Percentiles rank a stretch among this genome's conserved stretches.
Evolutionary conservation across 2,888 invertebrate species (phyloP).

Genomic region (Argynnis bischoffii): DNA sequence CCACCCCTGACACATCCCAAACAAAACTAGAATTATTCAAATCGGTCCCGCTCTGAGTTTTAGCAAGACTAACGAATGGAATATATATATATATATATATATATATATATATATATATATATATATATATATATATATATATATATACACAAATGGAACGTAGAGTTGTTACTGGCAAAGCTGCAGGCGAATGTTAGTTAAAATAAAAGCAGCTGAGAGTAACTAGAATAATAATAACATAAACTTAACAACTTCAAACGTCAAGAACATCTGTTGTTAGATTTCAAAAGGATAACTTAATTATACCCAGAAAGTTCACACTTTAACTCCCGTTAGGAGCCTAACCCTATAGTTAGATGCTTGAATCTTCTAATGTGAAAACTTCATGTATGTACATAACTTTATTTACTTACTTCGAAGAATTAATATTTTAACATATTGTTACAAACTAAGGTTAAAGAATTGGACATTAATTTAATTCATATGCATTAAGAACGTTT

Average conservation of each 20-base stretch:
- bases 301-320: constrained; percentile 9
- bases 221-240: constrained; percentile 1
- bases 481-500: too few relatives aligned
- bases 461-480: neutral
- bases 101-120: too few relatives aligned
- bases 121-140: too few relatives aligned
- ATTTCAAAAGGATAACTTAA: constrained; percentile 15
- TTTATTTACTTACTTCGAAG: constrained; percentile 1
- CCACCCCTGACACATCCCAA: too few relatives aligned
- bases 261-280: constrained; percentile 11
- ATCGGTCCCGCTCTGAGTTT: too few relatives aligned
- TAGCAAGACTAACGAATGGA: too few relatives aligned
- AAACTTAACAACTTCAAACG: constrained; percentile 1
- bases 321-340: constrained; percentile 3
- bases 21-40: too few relatives aligned
- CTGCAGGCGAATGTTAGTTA: neutral
- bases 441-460: neutral
- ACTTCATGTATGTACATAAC: neutral
- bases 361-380: neutral
- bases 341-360: constrained; percentile 1
- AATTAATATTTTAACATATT: constrained; percentile 4
- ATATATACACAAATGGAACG: too few relatives aligned
- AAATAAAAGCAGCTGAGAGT: too few relatives aligned
- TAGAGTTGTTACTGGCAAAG: too few relatives aligned
- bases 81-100: too few relatives aligned